Conservation (phyloP, 2,888 invertebrate species). For the Lasioglossum villosulum region DNA sequence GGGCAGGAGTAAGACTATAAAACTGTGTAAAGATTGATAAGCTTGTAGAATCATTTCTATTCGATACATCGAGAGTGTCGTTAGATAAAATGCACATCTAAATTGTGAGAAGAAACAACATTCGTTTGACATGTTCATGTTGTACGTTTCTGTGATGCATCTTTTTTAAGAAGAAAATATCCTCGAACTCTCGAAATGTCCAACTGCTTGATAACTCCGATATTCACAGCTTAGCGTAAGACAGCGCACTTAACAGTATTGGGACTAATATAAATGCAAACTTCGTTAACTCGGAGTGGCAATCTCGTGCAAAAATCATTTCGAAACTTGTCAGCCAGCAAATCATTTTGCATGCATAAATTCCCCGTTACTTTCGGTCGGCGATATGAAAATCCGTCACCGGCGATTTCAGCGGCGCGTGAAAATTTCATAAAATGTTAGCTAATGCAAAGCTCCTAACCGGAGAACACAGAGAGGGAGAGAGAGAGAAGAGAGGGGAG, state of each 20-base stretch:
- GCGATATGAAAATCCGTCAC: not conserved
- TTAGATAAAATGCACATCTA: too few relatives aligned
- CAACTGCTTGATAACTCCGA: not conserved
- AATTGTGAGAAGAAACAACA: too few relatives aligned
- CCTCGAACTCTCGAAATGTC: not conserved
- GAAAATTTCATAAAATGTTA: conserved; percentile 2
- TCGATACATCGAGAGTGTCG: too few relatives aligned
- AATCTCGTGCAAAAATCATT: not conserved
- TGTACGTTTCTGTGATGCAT: not conserved
- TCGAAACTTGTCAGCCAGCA: not conserved
- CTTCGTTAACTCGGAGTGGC: not conserved
- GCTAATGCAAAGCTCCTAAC: not conserved
- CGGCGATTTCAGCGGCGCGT: not conserved
- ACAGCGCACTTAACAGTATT: not conserved
- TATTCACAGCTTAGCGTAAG: not conserved
- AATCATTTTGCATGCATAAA: not conserved
- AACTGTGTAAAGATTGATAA: too few relatives aligned
- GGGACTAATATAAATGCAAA: not conserved
- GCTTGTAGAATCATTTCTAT: too few relatives aligned
- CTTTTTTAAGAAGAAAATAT: not conserved
- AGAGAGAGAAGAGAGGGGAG: not conserved
- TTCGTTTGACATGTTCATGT: not conserved
- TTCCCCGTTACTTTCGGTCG: not conserved
- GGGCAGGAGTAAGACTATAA: too few relatives aligned
- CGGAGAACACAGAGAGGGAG: not conserved